These are phyloP conservation scores for Strigamia maritima DNA, from an alignment of 2,888 invertebrate species.

Conservation along the genomic window DNA sequence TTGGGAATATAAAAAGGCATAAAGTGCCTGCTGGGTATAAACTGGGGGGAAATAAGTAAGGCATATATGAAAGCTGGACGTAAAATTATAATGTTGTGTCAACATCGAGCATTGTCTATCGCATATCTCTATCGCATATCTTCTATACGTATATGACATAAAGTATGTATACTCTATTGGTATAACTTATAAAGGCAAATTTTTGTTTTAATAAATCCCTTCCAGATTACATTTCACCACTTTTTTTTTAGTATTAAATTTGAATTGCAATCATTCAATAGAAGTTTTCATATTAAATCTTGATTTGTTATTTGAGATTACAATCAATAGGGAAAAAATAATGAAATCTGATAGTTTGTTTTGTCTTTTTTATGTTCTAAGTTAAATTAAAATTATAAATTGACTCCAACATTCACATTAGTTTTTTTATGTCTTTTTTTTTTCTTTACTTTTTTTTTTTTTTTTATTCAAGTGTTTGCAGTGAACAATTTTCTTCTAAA, in stretches of 20 bases:
- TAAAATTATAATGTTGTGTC: neutral
- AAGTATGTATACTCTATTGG: no score
- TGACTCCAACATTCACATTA: neutral
- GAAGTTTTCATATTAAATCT: neutral
- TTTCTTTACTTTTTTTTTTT: neutral
- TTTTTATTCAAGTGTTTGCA: neutral
- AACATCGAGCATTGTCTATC: neutral
- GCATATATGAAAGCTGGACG: neutral
- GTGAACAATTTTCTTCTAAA: slow-evolving; percentile 9
- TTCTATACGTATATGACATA: no score
- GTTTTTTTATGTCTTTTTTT: no score
- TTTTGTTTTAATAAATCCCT: no score
- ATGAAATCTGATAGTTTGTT: neutral
- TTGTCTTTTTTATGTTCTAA: neutral
- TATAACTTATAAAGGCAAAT: no score
- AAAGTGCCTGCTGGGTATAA: neutral
- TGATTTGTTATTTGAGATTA: no score
- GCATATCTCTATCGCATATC: neutral
- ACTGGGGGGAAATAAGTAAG: neutral
- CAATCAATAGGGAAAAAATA: no score
- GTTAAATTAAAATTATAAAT: slow-evolving; percentile 17
- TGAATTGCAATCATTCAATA: neutral
- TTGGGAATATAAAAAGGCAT: neutral
- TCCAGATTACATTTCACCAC: neutral
- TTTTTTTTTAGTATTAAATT: neutral